Percentiles rank a stretch among this genome's conserved stretches.
Conservation (phyloP, 2,113 vertebrate genomes). For the Poecile atricapillus region DNA sequence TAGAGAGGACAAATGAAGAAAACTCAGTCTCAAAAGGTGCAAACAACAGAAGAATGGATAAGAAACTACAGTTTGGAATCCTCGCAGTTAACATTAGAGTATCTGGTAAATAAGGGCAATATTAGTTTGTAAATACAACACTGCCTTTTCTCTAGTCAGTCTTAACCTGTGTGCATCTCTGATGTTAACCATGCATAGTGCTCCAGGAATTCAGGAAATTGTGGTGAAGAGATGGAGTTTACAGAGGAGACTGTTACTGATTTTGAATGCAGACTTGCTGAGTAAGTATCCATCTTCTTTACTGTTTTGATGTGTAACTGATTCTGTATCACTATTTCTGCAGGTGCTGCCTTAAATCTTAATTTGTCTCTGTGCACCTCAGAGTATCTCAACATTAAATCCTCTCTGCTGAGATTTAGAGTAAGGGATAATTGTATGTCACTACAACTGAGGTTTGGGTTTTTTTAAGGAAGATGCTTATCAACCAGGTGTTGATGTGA, state of each 20-base stretch:
- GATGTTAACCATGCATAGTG: neutral
- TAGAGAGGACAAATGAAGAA: conserved; percentile 44
- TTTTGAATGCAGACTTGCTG: conserved; percentile 71
- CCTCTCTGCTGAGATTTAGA: neutral
- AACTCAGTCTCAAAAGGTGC: neutral
- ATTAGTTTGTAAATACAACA: conserved; percentile 53
- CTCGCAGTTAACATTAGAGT: conserved; percentile 67
- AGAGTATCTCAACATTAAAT: neutral
- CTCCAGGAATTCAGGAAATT: conserved; percentile 43
- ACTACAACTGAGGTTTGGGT: neutral
- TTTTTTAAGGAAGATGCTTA: neutral
- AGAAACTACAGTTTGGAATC: conserved; percentile 63
- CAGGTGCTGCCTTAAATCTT: neutral
- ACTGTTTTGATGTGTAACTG: neutral
- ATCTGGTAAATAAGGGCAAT: conserved; percentile 64
- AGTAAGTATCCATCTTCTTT: conserved; percentile 66
- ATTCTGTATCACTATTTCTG: neutral
- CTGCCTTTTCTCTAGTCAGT: neutral
- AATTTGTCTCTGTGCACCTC: neutral
- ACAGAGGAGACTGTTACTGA: conserved; percentile 22
- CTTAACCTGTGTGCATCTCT: neutral
- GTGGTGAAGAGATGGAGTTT: conserved; percentile 51
- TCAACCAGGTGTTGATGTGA: neutral
- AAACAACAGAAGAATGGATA: conserved; percentile 74
- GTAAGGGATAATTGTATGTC: neutral